Conservation (phyloP, 1,140 invertebrate genomes). For the Harpegnathos saltator region DNA sequence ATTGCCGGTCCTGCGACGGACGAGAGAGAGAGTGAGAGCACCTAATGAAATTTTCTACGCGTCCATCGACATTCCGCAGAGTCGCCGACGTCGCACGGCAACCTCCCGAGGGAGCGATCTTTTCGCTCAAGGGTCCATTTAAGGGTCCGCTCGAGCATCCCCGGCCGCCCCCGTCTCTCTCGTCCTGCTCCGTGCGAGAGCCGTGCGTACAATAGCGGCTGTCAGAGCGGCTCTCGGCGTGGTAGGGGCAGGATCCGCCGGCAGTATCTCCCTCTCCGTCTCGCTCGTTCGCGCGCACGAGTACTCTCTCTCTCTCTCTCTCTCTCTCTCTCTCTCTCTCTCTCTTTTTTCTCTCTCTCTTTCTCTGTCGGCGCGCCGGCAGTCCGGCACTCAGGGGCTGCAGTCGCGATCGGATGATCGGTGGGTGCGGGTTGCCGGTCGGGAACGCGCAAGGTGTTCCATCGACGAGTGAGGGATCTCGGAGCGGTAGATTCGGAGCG, state of each 20-base stretch:
- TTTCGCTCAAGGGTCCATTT: not conserved
- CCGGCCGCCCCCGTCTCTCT: not conserved
- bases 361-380: conserved; percentile 36
- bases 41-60: not conserved
- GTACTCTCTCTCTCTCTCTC: conserved; percentile 35
- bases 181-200: conserved; percentile 21
- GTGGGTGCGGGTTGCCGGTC: conserved; percentile 41
- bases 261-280: conserved; percentile 41
- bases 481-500: not conserved
- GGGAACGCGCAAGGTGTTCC: conserved; percentile 37
- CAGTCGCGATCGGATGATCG: conserved; percentile 73
- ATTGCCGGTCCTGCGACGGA: not conserved
- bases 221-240: conserved; percentile 27
- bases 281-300: conserved; percentile 4
- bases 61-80: not conserved
- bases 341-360: too few relatives aligned
- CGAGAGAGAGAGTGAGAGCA: not conserved
- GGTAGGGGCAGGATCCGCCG: conserved; percentile 43
- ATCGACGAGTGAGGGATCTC: conserved; percentile 7
- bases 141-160: not conserved
- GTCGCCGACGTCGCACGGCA: not conserved
- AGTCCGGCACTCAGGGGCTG: conserved; percentile 63
- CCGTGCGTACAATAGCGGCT: conserved; percentile 38
- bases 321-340: too few relatives aligned
- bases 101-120: not conserved